Percentiles rank a stretch among this genome's conserved stretches.
Evolutionary conservation across 2,797 vertebrate genomes (phyloP).

Genomic region (Poecilia velifera): DNA sequence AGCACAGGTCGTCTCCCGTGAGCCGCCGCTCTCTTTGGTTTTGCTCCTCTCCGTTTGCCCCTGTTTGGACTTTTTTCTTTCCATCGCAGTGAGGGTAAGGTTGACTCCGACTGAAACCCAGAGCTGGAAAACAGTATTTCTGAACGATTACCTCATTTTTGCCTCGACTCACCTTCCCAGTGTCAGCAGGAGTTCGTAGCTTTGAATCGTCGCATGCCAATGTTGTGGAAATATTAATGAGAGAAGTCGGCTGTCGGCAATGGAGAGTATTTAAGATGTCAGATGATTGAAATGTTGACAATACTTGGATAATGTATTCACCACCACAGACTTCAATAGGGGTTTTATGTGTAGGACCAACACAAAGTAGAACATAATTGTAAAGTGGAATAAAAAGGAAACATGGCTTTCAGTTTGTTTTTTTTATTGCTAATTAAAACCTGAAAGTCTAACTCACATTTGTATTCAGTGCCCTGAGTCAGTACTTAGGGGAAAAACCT

Average conservation of each 20-base stretch:
- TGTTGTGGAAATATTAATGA: neutral
- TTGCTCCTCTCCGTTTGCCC: slow-evolving; percentile 50
- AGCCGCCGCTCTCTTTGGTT: slow-evolving; percentile 56
- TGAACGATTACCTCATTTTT: slow-evolving; percentile 52
- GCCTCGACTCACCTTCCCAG: slow-evolving; percentile 42
- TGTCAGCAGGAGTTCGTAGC: slow-evolving; percentile 22
- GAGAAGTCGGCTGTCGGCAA: neutral
- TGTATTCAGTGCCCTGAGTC: neutral
- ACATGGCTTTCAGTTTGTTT: neutral
- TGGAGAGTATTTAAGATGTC: neutral
- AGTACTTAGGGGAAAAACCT: neutral
- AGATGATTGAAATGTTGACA: neutral
- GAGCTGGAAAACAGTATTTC: slow-evolving; percentile 35
- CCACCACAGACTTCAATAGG: neutral
- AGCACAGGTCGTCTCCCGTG: slow-evolving; percentile 70
- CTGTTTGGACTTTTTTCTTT: slow-evolving; percentile 13
- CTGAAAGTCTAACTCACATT: neutral
- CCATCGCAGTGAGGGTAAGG: slow-evolving; percentile 32
- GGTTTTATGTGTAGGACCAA: neutral
- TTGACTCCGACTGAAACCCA: slow-evolving; percentile 50
- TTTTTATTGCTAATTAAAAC: neutral
- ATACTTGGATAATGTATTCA: neutral
- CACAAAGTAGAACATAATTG: neutral
- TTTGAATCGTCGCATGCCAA: slow-evolving; percentile 1
- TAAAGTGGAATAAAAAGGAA: neutral